Conservation (phyloP, 2,888 invertebrate genomes). For the Caprella mutica region DNA sequence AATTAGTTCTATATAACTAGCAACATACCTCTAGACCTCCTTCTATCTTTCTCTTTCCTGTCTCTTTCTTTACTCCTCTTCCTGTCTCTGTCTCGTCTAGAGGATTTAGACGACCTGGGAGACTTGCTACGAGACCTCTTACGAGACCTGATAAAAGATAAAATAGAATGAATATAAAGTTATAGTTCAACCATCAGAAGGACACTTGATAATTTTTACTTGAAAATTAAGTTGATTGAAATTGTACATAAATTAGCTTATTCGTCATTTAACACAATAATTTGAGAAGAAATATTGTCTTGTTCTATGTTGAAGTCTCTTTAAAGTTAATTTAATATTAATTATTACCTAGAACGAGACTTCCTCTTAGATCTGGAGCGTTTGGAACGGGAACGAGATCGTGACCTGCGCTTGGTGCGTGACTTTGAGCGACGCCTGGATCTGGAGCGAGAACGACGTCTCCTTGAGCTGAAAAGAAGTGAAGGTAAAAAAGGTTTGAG, state of each 20-base stretch:
- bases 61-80: not conserved
- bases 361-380: slow-evolving; percentile 8
- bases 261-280: too few relatives aligned
- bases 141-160: slow-evolving; percentile 9
- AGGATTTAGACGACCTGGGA: slow-evolving; percentile 16
- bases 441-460: slow-evolving; percentile 20
- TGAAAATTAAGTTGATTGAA: too few relatives aligned
- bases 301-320: too few relatives aligned
- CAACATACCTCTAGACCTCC: too few relatives aligned
- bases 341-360: slow-evolving; percentile 10
- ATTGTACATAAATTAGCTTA: too few relatives aligned
- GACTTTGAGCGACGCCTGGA: slow-evolving; percentile 21
- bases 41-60: not conserved
- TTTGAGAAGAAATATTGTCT: too few relatives aligned
- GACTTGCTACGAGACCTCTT: slow-evolving; percentile 1
- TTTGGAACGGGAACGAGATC: slow-evolving; percentile 2
- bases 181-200: too few relatives aligned
- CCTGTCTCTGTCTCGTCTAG: slow-evolving; percentile 10
- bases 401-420: slow-evolving; percentile 17
- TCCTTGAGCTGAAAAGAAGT: slow-evolving; percentile 7
- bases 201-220: too few relatives aligned
- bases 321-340: too few relatives aligned
- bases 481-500: not conserved
- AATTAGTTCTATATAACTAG: too few relatives aligned
- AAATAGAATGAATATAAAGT: too few relatives aligned